Base-by-base conservation (phyloP, 1,140 invertebrate species). In the Liolophura sinensis region DNA sequence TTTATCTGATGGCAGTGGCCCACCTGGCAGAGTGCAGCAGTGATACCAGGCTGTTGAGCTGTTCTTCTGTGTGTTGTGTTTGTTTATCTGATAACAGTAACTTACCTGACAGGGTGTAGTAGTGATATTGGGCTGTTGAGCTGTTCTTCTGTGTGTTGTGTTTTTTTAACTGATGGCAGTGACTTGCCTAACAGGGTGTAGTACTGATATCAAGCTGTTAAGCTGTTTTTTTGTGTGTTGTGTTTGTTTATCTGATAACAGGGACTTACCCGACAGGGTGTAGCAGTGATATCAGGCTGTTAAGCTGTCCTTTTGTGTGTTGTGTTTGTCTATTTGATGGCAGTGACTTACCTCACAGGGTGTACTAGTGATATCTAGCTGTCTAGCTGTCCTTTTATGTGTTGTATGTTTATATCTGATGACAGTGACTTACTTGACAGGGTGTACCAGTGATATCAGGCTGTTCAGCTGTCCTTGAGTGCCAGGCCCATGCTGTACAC, bases 381-480 rank as follows among this genome's bases (percentile, higher is more conserved):
- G 51, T n/a, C 12, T 12, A 54, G n/a, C 51, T 54, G n/a, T 4
- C 51, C n/a, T 24, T 4, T 3, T 12, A 3, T 24, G n/a, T 54
- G 51, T 54, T 20, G 51, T 20, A 14, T 51, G 49, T 51, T 14
- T 15, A 15, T n/a, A 51, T n/a, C 49, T 51, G 14, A 51, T 55
- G n/a, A n/a, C n/a, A n/a, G 20, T 40, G 3, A 40, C 9, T 60
- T 25, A 25, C 18, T 11, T 60, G 58, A 47, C 48, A 82, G 80
- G 78, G 77, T 57, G 55, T 81, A 5, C 82, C 82, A 3, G 69
- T 83, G 18, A 73, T 83, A 47, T 61, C 73, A n/a, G 79, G 75
- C 9, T 78, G 74, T 52, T 57, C 73, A 55, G 80, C 79, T n/a
- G 76, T 79, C 20, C 66, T 84, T 55, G 68, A 78, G 46, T 84